Evolutionary conservation across 2,888 invertebrate genomes (phyloP).

Genomic region (Minunthozetes semirufus): DNA sequence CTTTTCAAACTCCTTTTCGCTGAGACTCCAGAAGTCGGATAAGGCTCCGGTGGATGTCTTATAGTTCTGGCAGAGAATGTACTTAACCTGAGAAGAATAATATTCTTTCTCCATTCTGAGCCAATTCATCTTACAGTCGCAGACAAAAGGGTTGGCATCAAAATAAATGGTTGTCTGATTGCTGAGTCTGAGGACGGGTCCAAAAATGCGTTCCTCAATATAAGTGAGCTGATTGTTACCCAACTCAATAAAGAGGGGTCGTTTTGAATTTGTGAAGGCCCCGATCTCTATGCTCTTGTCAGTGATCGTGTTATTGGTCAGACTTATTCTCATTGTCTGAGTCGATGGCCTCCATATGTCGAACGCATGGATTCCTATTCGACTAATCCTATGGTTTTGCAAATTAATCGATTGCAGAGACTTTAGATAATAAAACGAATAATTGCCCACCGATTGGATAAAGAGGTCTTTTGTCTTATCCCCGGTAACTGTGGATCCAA

Average conservation of each 20-base stretch:
- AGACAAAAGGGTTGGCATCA: background rate
- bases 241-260: background rate
- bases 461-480: background rate
- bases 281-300: slow-evolving; percentile 6
- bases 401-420: background rate
- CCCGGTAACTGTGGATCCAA: background rate
- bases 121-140: background rate
- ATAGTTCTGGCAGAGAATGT: background rate
- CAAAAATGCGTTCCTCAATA: slow-evolving; percentile 15
- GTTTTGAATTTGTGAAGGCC: background rate
- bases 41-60: background rate
- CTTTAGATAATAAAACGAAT: background rate
- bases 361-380: background rate
- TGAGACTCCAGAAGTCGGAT: background rate
- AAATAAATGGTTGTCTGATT: background rate
- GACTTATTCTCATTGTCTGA: background rate
- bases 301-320: background rate
- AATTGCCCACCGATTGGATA: background rate
- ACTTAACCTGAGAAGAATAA: background rate
- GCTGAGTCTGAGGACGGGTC: background rate
- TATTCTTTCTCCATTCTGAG: slow-evolving; percentile 2
- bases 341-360: background rate
- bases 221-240: background rate
- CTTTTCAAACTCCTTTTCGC: background rate
- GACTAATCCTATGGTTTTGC: background rate